Evolutionary conservation across 2,113 vertebrate species (phyloP).

Genomic region (Sterrhoptilus dennistouni): DNA sequence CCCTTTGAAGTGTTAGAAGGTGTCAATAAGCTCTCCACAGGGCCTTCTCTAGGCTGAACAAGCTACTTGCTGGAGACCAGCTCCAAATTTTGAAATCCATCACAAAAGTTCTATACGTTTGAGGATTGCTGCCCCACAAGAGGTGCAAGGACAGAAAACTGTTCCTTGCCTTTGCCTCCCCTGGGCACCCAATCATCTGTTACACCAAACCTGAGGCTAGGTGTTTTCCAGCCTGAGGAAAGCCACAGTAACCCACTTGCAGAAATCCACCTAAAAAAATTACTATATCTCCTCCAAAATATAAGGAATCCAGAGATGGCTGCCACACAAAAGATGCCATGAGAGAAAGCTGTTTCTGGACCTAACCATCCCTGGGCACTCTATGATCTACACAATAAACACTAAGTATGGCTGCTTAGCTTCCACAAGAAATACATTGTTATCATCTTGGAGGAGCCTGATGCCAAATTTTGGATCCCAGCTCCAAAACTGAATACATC

Average conservation of each 20-base stretch:
- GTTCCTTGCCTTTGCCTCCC: not conserved
- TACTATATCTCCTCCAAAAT: not conserved
- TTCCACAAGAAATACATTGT: too few species aligned
- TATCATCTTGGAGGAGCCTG: too few species aligned
- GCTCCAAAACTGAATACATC: too few species aligned
- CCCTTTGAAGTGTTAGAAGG: too few species aligned
- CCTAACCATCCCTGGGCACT: too few species aligned
- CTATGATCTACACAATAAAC: too few species aligned
- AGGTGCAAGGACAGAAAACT: not conserved
- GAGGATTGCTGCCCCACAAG: not conserved
- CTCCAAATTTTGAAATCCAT: not conserved
- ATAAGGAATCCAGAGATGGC: not conserved
- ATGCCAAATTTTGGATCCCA: too few species aligned
- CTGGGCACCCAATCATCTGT: not conserved
- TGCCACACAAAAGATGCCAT: not conserved
- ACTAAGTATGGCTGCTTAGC: too few species aligned
- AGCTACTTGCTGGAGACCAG: not conserved
- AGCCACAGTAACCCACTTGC: not conserved
- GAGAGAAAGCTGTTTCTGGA: too few species aligned
- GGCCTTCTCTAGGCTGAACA: too few species aligned
- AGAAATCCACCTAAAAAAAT: not conserved
- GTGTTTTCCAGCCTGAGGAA: not conserved
- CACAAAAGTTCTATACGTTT: not conserved
- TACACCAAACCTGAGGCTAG: not conserved
- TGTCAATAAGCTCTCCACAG: too few species aligned